Evolutionary conservation across 2,797 vertebrate species (phyloP).

Genomic region (Labeo calbasu): DNA sequence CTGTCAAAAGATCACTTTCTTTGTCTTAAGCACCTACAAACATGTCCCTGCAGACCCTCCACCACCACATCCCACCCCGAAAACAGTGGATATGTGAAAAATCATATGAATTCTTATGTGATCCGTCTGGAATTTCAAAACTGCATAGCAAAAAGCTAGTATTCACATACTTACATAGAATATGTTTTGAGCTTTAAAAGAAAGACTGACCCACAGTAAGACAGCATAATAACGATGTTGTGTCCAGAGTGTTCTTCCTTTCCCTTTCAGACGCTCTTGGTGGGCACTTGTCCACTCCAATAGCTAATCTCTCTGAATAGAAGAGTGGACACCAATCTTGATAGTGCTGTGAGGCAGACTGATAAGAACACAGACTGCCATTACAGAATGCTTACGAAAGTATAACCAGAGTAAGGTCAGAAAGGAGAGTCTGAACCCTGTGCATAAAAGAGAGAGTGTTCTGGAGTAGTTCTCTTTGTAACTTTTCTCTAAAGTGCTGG

Average conservation of each 20-base stretch:
- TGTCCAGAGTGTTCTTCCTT: not conserved
- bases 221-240: not conserved
- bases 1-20: no score
- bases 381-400: slow-evolving; percentile 26
- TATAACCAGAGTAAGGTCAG: slow-evolving; percentile 23
- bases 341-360: slow-evolving; percentile 18
- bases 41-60: no score
- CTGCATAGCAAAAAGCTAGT: not conserved
- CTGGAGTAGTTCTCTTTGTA: slow-evolving; percentile 32
- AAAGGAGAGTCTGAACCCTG: slow-evolving; percentile 10
- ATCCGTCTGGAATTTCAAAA: not conserved
- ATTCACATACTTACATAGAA: not conserved
- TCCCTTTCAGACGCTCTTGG: not conserved
- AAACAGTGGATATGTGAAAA: not conserved
- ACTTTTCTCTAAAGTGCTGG: slow-evolving; percentile 19
- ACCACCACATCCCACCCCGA: no score
- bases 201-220: not conserved
- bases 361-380: slow-evolving; percentile 30
- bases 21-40: no score
- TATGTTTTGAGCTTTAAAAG: not conserved
- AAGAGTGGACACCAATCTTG: slow-evolving; percentile 27
- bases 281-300: slow-evolving; percentile 10
- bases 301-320: slow-evolving; percentile 11
- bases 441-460: not conserved
- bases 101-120: not conserved